Percentiles rank a stretch among this genome's conserved stretches.
These are phyloP conservation scores for Pseudorectes ferrugineus DNA, from an alignment of 2,113 vertebrate species.

Conservation along the genomic window DNA sequence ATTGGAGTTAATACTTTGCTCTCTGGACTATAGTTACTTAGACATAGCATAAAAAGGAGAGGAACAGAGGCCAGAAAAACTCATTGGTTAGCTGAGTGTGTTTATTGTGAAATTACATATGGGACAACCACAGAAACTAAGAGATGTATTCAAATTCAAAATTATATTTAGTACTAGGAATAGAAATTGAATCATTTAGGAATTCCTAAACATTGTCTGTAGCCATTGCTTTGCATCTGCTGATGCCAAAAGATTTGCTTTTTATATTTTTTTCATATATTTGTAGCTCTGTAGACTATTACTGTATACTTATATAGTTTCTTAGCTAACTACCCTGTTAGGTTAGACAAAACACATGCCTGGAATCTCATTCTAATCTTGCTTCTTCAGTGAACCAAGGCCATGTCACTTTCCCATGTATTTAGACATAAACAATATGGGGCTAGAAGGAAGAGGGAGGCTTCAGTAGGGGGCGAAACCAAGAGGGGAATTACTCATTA, in stretches of 20 bases:
- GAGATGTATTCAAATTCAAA: background rate
- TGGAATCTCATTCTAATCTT: background rate
- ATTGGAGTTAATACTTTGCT: background rate
- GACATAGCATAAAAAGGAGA: background rate
- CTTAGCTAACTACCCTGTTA: background rate
- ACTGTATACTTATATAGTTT: background rate
- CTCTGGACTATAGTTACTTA: background rate
- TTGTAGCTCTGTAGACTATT: background rate
- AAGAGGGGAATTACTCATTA: background rate
- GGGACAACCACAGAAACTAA: background rate
- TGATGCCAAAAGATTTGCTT: background rate
- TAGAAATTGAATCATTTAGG: background rate
- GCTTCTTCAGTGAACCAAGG: background rate
- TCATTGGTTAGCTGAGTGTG: background rate
- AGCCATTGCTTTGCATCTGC: background rate
- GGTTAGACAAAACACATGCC: background rate
- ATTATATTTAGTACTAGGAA: background rate
- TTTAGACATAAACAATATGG: background rate
- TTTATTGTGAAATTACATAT: background rate
- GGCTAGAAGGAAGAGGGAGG: background rate
- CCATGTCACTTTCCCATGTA: background rate
- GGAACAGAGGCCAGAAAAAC: background rate
- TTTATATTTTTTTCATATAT: background rate
- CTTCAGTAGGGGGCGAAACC: fast-evolving
- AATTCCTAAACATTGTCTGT: background rate